Base-by-base conservation (phyloP, 2,113 vertebrate genomes). In the Meles meles region DNA sequence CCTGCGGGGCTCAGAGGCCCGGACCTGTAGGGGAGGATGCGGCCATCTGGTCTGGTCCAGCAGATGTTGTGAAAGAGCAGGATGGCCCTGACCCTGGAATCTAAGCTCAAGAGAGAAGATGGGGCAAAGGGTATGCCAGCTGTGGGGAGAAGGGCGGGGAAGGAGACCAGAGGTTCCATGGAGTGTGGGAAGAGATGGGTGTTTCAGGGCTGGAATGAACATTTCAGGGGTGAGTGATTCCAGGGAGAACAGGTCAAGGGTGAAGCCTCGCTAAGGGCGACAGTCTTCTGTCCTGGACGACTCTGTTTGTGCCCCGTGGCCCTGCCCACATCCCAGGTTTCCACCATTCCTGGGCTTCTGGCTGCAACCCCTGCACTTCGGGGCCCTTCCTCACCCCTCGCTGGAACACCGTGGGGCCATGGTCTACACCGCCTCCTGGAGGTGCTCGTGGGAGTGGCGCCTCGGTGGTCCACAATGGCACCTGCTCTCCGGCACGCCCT, bases 361-460 rank as follows among this genome's bases (percentile, higher is more conserved):
- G 52, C 61, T 57, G 25, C 7, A 49, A 14, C 17, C 34, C 47
- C 61, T 37, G 65, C 10, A 4, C 63, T 44, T 25, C 29, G 0
- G 29, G 15, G 17, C 52, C 55, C 3, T 61, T 76, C 49, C 47
- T 80, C 2, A 0, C 7, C 44, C 42, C 31, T 61, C 65, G 4
- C 57, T 63, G 94, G 59, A 37, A 14, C 4, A 20, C 14, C 3
- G 13, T 18, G 44, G 49, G 57, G 27, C 13, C n/a, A 61, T 61
- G 21, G 88, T 72, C 93, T 47, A 1, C 20, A 31, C 52, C 0
- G 1, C 12, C 89, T 85, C 49, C 89, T 0, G 2, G 57, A 67
- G 59, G 55, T 7, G 17, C 8, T 49, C 29, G 0, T 2, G 34
- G 13, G 23, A 42, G 23, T 8, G 6, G n/a, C 39, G n/a, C 31